Base-by-base conservation (phyloP, 1,140 invertebrate species). In the Scaptomyza montana region DNA sequence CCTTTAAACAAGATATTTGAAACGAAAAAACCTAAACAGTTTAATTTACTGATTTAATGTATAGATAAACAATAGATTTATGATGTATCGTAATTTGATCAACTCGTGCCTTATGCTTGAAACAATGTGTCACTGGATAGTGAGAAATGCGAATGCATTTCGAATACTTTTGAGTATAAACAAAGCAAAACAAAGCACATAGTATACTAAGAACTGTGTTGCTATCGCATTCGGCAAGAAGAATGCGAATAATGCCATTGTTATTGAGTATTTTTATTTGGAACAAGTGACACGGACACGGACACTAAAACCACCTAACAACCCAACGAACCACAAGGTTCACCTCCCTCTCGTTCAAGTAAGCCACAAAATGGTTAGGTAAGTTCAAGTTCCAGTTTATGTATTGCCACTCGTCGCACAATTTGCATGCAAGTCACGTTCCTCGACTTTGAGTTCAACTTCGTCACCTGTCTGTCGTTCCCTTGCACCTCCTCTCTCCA, bases 361-460 rank as follows among this genome's bases (percentile, higher is more conserved):
- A 28, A 10, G 39, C 39, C 51, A 30, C n/a, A 43, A 16, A 30
- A 43, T 45, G n/a, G 54, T 50, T 45, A 21, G 54, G 57, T 53
- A 57, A 53, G 61, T 65, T 71, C 62, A 71, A 51, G 68, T 71
- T 71, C 28, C 68, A 71, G 62, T 65, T 57, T 16, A 71, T 41
- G 28, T 71, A 46, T 59, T 71, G 55, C 55, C 55, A 45, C 46
- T 55, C 62, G 46, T 53, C 30, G 47, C 30, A 57, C 79, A 81
- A 81, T 81, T 81, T 78, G 78, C 79, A 81, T 80, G 60, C 78
- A 82, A 61, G 79, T 81, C 79, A 81, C 78, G 78, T 81, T 81
- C 74, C 61, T 59, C 49, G 62, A 51, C 54, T 66, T 59, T 71
- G 68, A 65, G 46, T 71, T 57, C 7, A 30, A 53, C 78, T 74